These are phyloP conservation scores for Streblospio benedicti DNA, from an alignment of 1,140 invertebrate genomes.

Conservation along the genomic window DNA sequence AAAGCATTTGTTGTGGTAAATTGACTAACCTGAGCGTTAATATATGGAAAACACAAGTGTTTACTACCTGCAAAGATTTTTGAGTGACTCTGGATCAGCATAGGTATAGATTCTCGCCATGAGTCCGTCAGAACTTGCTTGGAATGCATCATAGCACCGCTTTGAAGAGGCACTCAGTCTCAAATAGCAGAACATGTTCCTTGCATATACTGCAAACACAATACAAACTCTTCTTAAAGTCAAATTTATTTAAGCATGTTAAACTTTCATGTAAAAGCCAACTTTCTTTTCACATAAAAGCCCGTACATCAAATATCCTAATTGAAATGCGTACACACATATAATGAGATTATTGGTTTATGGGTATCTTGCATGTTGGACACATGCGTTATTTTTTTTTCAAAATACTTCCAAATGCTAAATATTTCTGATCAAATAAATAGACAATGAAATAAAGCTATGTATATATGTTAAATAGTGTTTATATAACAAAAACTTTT, in stretches of 20 bases:
- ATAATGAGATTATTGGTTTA: too few relatives aligned
- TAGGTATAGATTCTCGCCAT: neutral
- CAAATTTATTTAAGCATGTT: slow-evolving; percentile 7
- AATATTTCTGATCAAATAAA: too few relatives aligned
- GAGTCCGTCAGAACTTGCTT: neutral
- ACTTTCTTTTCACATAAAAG: too few relatives aligned
- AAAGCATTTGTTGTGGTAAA: neutral
- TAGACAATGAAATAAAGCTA: too few relatives aligned
- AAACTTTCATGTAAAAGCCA: too few relatives aligned
- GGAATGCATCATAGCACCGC: neutral
- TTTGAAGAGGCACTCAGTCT: neutral
- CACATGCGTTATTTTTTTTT: too few relatives aligned
- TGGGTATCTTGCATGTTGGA: too few relatives aligned
- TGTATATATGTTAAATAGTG: too few relatives aligned
- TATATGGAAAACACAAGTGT: neutral
- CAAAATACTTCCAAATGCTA: too few relatives aligned
- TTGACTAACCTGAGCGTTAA: neutral
- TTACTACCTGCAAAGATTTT: neutral
- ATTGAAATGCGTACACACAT: too few relatives aligned
- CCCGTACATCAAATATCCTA: too few relatives aligned
- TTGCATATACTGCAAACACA: neutral
- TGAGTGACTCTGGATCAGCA: neutral
- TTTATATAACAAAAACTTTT: too few relatives aligned
- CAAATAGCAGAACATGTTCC: neutral
- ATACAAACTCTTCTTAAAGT: slow-evolving; percentile 16